Evolutionary conservation across 1,140 invertebrate species (phyloP).

Genomic region (Meloidogyne exigua): DNA sequence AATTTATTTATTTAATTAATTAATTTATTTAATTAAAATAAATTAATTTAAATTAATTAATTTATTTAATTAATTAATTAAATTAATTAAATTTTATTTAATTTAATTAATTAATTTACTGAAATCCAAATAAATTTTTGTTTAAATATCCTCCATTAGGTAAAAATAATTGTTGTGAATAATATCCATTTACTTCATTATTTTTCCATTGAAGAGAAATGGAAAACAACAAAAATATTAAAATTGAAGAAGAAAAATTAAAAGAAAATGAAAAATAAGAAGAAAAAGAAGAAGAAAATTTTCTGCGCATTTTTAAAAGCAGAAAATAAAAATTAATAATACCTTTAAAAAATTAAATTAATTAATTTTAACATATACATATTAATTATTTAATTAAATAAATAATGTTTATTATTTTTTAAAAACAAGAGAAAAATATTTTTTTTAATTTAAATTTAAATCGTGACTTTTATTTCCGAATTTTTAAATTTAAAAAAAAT

Average conservation of each 20-base stretch:
- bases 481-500: neutral
- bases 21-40: no score
- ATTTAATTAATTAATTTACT: no score
- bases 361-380: no score
- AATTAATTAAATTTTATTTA: no score
- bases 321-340: neutral
- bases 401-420: no score
- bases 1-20: no score
- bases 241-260: neutral
- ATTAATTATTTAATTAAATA: no score
- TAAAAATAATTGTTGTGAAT: conserved; percentile 20
- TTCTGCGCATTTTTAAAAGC: neutral
- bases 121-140: neutral
- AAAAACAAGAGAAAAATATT: no score
- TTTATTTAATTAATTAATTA: no score
- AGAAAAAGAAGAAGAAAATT: neutral
- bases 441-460: no score
- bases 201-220: neutral
- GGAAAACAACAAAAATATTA: neutral
- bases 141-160: conserved; percentile 15
- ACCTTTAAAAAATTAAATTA: neutral
- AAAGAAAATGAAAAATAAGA: conserved; percentile 6
- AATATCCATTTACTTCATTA: neutral
- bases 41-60: no score
- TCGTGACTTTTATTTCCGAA: neutral